Base-by-base conservation (phyloP, 1,140 invertebrate species). In the Euura lappo region DNA sequence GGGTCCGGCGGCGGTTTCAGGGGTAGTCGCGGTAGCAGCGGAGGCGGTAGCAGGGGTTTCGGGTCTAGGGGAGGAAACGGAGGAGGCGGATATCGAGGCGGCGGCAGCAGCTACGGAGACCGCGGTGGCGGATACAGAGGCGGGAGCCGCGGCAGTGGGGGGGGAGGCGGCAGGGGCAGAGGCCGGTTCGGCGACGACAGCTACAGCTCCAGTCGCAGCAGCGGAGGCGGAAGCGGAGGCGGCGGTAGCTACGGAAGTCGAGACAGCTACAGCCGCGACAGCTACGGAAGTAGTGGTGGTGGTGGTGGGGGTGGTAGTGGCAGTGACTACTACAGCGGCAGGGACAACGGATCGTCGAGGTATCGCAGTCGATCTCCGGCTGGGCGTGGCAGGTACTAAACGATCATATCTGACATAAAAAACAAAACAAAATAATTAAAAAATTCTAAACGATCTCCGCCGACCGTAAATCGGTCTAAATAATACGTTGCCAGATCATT, bases 301-400 rank as follows among this genome's bases (percentile, higher is more conserved):
- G 71, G 69, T 66, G 72, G 71, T n/a, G 72, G 76, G 44, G 74
- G 74, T 67, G 72, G 86, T 71, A 77, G 81, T 69, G 80, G 81
- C 71, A 76, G 79, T 68, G 83, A 84, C 78, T 87, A 88, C 79
- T 88, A 88, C 76, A 79, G 79, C 69, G 80, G 80, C 78, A 87
- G 87, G 83, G 84, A 86, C 77, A 86, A 83, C 64, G 81, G 83
- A 72, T 83, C 85, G 75, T 87, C 87, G 75, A 89, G 88, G 81
- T 90, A 89, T 80, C 82, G 89, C 75, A 89, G 86, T 80, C 88
- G 89, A 68, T 90, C 89, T 65, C 89, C 89, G 71, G 86, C 87
- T 79, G 85, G 85, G 82, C 86, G 89, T 84, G 88, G 86, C 84
- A 89, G 88, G 88, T 89, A 89, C 80, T 82, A 78, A 71, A 83